Base-by-base conservation (phyloP, 2,888 invertebrate genomes). In the Augochlorella aurata region DNA sequence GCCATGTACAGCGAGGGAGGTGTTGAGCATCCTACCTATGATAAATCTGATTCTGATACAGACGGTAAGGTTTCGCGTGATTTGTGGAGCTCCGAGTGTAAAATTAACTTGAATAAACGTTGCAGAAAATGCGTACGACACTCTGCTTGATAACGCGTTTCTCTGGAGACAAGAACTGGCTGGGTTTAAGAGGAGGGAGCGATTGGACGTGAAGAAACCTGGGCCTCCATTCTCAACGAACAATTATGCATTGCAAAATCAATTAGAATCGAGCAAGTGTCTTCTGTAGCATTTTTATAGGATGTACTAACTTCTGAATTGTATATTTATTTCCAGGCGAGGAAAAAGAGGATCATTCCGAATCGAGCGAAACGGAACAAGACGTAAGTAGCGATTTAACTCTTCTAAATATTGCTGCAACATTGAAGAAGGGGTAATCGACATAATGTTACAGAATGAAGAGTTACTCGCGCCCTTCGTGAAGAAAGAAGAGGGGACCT, bases 161-260 rank as follows among this genome's bases (percentile, higher is more conserved):
- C 78, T 92, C 18, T 89, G 90, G 88, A 88, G 89, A 50, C 89
- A 89, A 44, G 92, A 92, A 74, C 81, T 93, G n/a, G 90, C 92
- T 94, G 97, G 97, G 84, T 98, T 98, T 94, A 97, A 97, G 90
- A 95, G 98, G 90, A 96, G 97, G 90, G 98, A 98, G 95, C 95
- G 98, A 91, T 95, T 98, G 86, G 98, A 98, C 94, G 98, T 98
- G 72, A 98, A 98, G 94, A 98, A 98, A 94, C 98, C 98, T n/a
- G 98, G 98, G 79, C 98, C 98, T 71, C 96, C 96, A 81, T 96
- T 96, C 94, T 95, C 96, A 91, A 95, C 96, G 78, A 96, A 96
- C 94, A 96, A 95, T 88, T 95, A 94, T 82, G 94, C 94, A 38
- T 95, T 95, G 82, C 94, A 94, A 86, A 88, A 85, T 29, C 83